phyloP scores from a whole-genome alignment of 92 coral and sea anemone species.

The Bergia sp. region DNA sequence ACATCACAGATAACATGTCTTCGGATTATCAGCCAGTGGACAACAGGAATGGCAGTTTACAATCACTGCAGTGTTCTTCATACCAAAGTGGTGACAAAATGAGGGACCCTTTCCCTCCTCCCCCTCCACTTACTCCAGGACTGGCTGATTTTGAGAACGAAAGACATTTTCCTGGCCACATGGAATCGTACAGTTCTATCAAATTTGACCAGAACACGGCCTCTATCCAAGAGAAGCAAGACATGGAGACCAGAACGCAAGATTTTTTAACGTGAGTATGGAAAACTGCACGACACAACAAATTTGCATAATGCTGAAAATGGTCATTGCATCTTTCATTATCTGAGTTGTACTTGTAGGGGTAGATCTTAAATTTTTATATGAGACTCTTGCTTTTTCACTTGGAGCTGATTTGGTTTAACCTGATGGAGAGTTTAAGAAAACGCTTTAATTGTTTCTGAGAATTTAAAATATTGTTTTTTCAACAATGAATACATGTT shows the following conservation, averaged over 20 bases:
- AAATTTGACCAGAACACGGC: not conserved
- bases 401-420: too few species aligned
- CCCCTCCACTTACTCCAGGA: slow-evolving; percentile 46
- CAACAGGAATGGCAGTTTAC: not conserved
- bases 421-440: too few species aligned
- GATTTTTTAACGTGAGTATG: not conserved
- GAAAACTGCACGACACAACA: not conserved
- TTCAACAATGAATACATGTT: too few species aligned
- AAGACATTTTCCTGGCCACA: not conserved
- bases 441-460: too few species aligned
- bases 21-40: not conserved
- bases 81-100: not conserved
- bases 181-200: not conserved
- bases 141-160: slow-evolving; percentile 21
- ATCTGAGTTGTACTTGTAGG: too few species aligned
- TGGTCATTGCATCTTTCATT: too few species aligned
- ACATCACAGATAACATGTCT: not conserved
- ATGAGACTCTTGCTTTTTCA: too few species aligned
- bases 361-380: too few species aligned
- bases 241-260: not conserved
- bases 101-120: not conserved
- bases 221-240: not conserved
- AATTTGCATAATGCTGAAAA: too few species aligned
- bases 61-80: not conserved
- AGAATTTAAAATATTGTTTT: too few species aligned